Base-by-base conservation (phyloP, 2,797 vertebrate genomes). In the Coccyzus lansbergi region DNA sequence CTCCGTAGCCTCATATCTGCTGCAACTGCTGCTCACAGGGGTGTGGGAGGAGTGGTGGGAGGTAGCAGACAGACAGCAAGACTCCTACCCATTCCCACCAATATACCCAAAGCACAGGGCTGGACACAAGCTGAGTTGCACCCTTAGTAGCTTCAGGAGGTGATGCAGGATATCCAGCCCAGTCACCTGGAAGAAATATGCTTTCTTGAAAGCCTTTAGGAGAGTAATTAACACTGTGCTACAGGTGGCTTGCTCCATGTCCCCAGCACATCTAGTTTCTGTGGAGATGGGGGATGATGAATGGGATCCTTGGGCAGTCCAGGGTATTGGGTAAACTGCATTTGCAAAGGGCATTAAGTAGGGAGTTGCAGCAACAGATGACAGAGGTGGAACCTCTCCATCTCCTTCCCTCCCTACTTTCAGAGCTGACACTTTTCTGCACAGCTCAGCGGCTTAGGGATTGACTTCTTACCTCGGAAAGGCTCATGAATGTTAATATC, bases 401-500 rank as follows among this genome's bases (percentile, higher is more conserved):
- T 75, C 72, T 72, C 74, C 40, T 86, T 86, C 40, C 34, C 62
- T 76, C 76, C 55, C 28, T 78, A 3, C 64, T 49, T 90, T 62
- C 14, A 5, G 60, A 83, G 56, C 68, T 84, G 90, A 69, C 33
- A 36, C 68, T 69, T 90, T 84, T 75, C 71, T 63, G 72, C 72
- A 77, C 71, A 78, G 64, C 83, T 88, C 90, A 85, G 68, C 10
- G 6, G 70, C 89, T 88, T 49, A 63, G 79, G 82, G 92, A 60
- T 76, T 88, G 87, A 90, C 59, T 90, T 53, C 72, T 89, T 91
- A 63, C 86, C 76, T 86, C 24, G 1, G 63, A 67, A 89, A 76
- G 38, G 55, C 80, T 95, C 79, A 81, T 92, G 82, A 89, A 93
- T 92, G 59, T 90, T 92, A 82, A 92, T 90, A 48, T 60, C 83